Percentiles rank a stretch among this genome's conserved stretches.
phyloP scores from a whole-genome alignment of 2,797 vertebrate genomes.

The Streptopelia turtur region DNA sequence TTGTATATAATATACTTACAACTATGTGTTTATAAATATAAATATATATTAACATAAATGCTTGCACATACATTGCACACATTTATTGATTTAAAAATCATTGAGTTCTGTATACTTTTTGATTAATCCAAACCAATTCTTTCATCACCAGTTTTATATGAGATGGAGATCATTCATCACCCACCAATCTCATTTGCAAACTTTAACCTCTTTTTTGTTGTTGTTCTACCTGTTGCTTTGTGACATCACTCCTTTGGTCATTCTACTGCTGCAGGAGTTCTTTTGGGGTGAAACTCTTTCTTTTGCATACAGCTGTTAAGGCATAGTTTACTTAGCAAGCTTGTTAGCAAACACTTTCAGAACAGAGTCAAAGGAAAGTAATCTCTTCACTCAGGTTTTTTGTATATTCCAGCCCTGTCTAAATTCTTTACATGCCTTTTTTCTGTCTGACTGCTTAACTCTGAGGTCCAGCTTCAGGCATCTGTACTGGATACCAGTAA shows the following conservation, averaged over 20 bases:
- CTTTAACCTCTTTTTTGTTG: neutral
- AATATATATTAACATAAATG: neutral
- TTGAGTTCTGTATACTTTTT: neutral
- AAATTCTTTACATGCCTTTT: neutral
- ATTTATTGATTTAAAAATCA: neutral
- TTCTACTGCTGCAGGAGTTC: neutral
- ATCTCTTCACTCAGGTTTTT: neutral
- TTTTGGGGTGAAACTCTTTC: neutral
- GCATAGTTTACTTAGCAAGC: neutral
- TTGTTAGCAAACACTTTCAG: neutral
- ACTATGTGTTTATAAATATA: neutral
- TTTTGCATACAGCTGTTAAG: neutral
- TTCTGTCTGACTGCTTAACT: neutral
- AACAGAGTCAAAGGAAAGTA: neutral
- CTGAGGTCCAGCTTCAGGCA: neutral
- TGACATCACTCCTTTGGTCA: neutral
- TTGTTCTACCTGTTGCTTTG: neutral
- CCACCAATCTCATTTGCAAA: accelerated
- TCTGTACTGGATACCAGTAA: neutral
- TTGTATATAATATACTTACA: neutral
- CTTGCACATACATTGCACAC: neutral
- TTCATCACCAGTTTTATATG: neutral
- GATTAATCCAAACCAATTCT: neutral
- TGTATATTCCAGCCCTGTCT: neutral
- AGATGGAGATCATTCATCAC: neutral